Percentiles rank a stretch among this genome's conserved stretches.
These are phyloP conservation scores for Dasyprocta punctata DNA, from an alignment of 2,113 vertebrate genomes.

Conservation along the genomic window DNA sequence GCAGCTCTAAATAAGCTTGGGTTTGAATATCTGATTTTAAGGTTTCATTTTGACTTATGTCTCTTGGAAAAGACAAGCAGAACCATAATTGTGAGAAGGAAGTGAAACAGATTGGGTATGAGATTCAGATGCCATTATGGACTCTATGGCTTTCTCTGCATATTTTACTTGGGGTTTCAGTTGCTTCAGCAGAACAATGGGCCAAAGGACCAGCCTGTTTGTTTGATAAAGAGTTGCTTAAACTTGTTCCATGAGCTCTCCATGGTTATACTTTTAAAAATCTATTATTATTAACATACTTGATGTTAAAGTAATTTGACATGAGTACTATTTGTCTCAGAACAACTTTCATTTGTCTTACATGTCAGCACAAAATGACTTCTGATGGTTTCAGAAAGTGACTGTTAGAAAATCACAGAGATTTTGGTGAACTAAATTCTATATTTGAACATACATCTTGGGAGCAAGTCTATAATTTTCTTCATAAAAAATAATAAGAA, in stretches of 20 bases:
- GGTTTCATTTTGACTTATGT: slow-evolving; percentile 22
- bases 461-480: background rate
- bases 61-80: background rate
- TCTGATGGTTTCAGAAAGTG: background rate
- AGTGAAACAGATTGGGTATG: background rate
- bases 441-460: background rate
- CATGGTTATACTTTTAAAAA: background rate
- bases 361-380: slow-evolving; percentile 33
- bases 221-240: background rate
- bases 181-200: background rate
- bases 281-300: slow-evolving; percentile 25
- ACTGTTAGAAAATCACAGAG: slow-evolving; percentile 31
- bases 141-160: background rate
- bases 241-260: background rate
- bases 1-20: slow-evolving; percentile 21
- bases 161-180: background rate
- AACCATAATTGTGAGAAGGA: background rate
- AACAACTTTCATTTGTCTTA: slow-evolving; percentile 33
- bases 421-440: slow-evolving; percentile 42
- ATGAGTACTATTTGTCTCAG: slow-evolving; percentile 47
- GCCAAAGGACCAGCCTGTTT: background rate
- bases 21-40: slow-evolving; percentile 33
- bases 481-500: slow-evolving; percentile 29
- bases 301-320: background rate
- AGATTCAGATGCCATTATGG: background rate